These are phyloP conservation scores for Erpobdella octoculata DNA, from an alignment of 2,888 invertebrate species.

Conservation along the genomic window DNA sequence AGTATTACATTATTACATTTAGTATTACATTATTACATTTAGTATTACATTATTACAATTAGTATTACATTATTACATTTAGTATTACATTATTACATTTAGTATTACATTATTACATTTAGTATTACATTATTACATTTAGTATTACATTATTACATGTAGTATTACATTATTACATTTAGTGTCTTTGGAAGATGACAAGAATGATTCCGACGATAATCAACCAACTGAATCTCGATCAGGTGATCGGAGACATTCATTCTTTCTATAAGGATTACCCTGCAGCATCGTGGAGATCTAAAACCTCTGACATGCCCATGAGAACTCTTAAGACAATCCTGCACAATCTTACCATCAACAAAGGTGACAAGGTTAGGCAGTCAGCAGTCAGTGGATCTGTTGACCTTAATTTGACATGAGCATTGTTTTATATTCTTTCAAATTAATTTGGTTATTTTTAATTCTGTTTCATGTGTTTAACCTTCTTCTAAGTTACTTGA, in stretches of 20 bases:
- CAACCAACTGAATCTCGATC: conserved; percentile 53
- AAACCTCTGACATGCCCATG: conserved; percentile 65
- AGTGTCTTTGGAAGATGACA: conserved; percentile 85
- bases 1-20: no score
- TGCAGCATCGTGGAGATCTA: conserved; percentile 67
- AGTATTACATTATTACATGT: no score
- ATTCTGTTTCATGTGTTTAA: no score
- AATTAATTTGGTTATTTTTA: no score
- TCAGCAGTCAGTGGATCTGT: neutral
- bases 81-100: no score
- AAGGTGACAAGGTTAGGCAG: conserved; percentile 63
- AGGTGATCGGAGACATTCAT: conserved; percentile 69
- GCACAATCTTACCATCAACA: conserved; percentile 79
- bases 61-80: no score
- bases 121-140: no score
- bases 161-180: neutral
- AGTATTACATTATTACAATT: no score
- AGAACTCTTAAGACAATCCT: conserved; percentile 84
- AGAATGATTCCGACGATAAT: conserved; percentile 74
- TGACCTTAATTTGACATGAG: neutral
- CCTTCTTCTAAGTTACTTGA: no score
- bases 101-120: no score
- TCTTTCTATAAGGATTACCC: conserved; percentile 80
- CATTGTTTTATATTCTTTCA: no score
- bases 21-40: no score